Percentiles rank a stretch among this genome's conserved stretches.
phyloP scores from a whole-genome alignment of 2,113 vertebrate genomes.

The Anseranas semipalmata region DNA sequence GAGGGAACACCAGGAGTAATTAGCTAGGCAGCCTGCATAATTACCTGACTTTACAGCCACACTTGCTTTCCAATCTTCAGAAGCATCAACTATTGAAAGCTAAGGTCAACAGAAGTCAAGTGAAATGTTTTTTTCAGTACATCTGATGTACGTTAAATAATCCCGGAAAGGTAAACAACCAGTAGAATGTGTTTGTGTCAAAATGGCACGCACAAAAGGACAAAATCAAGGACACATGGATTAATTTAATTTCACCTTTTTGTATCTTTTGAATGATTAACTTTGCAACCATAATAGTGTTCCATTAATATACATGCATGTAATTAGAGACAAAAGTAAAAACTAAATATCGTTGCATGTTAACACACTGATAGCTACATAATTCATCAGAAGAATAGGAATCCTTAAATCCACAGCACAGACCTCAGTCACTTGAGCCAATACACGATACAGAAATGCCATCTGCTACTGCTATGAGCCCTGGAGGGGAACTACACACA shows the following conservation, averaged over 20 bases:
- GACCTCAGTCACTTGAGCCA: background rate
- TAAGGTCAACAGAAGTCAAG: background rate
- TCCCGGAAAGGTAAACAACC: background rate
- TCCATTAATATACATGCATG: background rate
- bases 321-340: background rate
- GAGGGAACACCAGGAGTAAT: background rate
- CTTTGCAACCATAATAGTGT: background rate
- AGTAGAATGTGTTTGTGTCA: background rate
- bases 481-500: background rate
- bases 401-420: background rate
- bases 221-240: background rate
- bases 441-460: background rate
- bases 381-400: background rate
- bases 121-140: background rate
- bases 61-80: background rate
- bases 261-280: background rate
- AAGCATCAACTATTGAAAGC: background rate
- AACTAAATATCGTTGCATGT: background rate
- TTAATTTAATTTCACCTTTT: background rate
- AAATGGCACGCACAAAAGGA: background rate
- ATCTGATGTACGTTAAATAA: background rate
- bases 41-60: background rate
- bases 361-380: background rate
- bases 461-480: background rate
- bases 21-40: background rate